A percentile compares a stretch with the other conserved stretches of the same genome.
Conservation (phyloP, 2,888 invertebrate genomes). For the Electrophaes corylata region DNA sequence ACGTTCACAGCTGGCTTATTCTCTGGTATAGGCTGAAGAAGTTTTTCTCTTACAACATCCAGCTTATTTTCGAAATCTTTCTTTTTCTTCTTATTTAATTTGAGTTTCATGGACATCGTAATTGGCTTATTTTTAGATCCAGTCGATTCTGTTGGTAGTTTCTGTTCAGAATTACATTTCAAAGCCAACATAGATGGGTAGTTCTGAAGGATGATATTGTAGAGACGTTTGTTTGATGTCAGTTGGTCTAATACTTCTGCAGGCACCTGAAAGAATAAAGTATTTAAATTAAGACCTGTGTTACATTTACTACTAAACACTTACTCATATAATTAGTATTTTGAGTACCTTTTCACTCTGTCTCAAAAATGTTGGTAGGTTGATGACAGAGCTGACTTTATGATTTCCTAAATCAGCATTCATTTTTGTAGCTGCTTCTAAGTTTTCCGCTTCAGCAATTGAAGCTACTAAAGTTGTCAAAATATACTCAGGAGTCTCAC, state of each 20-base stretch:
- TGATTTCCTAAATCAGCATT: slow-evolving; percentile 73
- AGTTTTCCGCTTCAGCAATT: slow-evolving; percentile 79
- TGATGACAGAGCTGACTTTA: slow-evolving; percentile 88
- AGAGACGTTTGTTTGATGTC: slow-evolving; percentile 85
- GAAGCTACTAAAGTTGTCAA: slow-evolving; percentile 86
- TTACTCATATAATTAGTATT: not conserved
- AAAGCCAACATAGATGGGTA: slow-evolving; percentile 88
- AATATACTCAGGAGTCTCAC: slow-evolving; percentile 87
- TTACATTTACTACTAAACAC: not conserved
- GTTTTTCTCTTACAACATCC: slow-evolving; percentile 67
- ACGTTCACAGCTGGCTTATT: slow-evolving; percentile 64
- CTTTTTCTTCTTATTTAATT: slow-evolving; percentile 68
- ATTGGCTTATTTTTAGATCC: slow-evolving; percentile 79
- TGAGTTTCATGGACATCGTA: slow-evolving; percentile 86
- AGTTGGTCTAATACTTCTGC: slow-evolving; percentile 88
- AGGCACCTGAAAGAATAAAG: slow-evolving; percentile 82
- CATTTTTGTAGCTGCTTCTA: slow-evolving; percentile 73
- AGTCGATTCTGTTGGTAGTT: slow-evolving; percentile 71
- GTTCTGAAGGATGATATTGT: slow-evolving; percentile 88
- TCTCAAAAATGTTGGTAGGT: slow-evolving; percentile 91
- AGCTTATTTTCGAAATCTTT: slow-evolving; percentile 75
- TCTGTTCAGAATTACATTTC: slow-evolving; percentile 86
- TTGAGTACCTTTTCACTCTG: slow-evolving; percentile 87
- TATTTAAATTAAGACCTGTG: not conserved
- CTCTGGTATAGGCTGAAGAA: slow-evolving; percentile 76